These are phyloP conservation scores for Drosophila busckii DNA, from an alignment of 1,140 invertebrate genomes.

Conservation along the genomic window DNA sequence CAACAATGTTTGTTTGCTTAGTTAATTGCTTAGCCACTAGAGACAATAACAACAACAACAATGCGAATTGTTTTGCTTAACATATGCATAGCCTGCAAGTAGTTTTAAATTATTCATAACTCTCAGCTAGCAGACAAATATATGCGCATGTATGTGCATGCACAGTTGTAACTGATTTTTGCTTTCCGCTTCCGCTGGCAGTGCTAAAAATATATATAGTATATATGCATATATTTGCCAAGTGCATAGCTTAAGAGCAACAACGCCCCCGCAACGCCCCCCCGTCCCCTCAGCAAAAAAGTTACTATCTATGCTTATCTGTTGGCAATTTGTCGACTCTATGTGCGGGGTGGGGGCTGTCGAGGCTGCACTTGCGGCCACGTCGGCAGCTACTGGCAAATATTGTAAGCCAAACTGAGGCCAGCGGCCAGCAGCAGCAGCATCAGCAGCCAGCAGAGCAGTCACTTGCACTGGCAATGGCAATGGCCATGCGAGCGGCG, in stretches of 20 bases:
- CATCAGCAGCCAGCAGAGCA: conserved; percentile 18
- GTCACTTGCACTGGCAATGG: conserved; percentile 6
- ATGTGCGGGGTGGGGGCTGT: conserved; percentile 40
- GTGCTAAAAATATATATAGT: conserved; percentile 52
- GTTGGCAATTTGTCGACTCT: conserved; percentile 72
- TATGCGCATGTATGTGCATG: background rate
- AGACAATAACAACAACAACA: background rate
- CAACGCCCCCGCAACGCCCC: too few relatives aligned
- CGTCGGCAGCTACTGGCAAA: conserved; percentile 29
- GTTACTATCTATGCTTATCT: conserved; percentile 43
- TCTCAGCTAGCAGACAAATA: background rate
- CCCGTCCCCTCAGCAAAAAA: conserved; percentile 24
- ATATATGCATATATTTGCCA: too few relatives aligned
- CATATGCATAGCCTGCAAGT: conserved; percentile 47
- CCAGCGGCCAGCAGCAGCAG: conserved; percentile 6
- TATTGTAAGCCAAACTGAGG: conserved; percentile 12
- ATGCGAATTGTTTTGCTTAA: background rate
- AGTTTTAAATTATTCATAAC: conserved; percentile 63
- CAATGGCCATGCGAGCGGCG: conserved; percentile 10
- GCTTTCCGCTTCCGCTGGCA: conserved; percentile 53
- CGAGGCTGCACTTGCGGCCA: conserved; percentile 53
- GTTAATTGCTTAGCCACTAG: conserved; percentile 8
- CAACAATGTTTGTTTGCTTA: conserved; percentile 6
- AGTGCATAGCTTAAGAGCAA: conserved; percentile 23
- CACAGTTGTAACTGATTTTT: conserved; percentile 60